phyloP scores from a whole-genome alignment of 1,140 invertebrate genomes.

The Drosophila pallidifrons region DNA sequence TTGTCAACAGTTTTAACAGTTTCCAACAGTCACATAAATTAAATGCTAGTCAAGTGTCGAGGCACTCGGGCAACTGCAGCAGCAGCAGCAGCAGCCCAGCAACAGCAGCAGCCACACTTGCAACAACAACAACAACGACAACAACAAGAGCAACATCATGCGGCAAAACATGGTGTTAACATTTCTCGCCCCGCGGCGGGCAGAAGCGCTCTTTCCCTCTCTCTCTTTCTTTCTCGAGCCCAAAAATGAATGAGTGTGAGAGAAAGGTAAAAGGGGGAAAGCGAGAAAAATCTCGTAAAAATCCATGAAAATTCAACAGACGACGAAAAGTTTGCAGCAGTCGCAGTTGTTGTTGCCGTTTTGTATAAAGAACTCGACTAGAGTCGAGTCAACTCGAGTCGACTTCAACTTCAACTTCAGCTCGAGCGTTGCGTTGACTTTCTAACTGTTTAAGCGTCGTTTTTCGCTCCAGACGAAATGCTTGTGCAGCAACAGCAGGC shows the following conservation, averaged over 20 bases:
- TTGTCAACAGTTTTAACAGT: conserved; percentile 81
- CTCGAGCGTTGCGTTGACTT: conserved; percentile 63
- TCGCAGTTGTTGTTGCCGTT: conserved; percentile 21
- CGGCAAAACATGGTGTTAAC: conserved; percentile 77
- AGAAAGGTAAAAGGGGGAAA: background rate
- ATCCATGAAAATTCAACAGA: conserved; percentile 80
- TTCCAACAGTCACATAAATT: conserved; percentile 80
- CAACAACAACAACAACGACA: conserved; percentile 60
- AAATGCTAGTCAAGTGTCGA: conserved; percentile 78
- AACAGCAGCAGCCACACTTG: conserved; percentile 64
- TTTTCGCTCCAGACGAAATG: conserved; percentile 54
- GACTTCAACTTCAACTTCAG: conserved; percentile 43
- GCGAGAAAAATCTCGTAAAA: conserved; percentile 69
- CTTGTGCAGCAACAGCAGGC: conserved; percentile 64
- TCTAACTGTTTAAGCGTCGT: conserved; percentile 75
- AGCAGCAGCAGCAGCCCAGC: conserved; percentile 30
- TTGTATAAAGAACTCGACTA: conserved; percentile 57
- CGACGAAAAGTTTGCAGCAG: conserved; percentile 63
- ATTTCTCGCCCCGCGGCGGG: conserved; percentile 67
- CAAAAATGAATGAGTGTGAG: conserved; percentile 31
- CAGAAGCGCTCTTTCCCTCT: background rate
- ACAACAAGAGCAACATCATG: conserved; percentile 42
- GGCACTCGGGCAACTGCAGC: conserved; percentile 26
- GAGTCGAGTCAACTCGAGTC: conserved; percentile 17
- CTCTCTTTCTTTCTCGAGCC: conserved; percentile 10